phyloP scores from a whole-genome alignment of 2,113 vertebrate genomes.

The Indicator maculatus region DNA sequence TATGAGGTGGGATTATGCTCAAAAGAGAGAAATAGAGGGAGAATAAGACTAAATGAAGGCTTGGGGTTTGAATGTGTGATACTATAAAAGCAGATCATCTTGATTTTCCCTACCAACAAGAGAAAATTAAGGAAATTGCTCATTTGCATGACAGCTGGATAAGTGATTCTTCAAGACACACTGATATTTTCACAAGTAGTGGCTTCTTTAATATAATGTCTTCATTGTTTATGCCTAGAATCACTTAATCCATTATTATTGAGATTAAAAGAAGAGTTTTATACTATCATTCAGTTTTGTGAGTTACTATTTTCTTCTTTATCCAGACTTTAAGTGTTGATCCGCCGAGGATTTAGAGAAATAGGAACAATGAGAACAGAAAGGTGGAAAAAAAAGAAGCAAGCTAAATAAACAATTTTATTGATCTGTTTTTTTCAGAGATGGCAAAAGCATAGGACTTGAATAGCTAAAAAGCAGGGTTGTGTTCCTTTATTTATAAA shows the following conservation, averaged over 20 bases:
- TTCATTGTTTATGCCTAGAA: neutral
- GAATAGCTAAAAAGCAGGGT: neutral
- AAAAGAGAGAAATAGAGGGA: neutral
- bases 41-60: neutral
- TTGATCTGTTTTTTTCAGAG: neutral
- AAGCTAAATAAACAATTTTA: neutral
- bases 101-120: neutral
- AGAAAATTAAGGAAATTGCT: neutral
- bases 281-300: rapidly evolving
- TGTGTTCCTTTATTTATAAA: neutral
- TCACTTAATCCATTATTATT: neutral
- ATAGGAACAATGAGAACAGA: neutral
- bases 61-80: neutral
- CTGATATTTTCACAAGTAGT: neutral
- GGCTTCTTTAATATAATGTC: neutral
- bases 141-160: neutral
- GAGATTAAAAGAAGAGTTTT: neutral
- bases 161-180: neutral
- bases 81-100: neutral
- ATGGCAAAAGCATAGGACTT: neutral
- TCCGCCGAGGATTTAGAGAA: neutral
- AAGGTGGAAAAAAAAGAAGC: neutral
- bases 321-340: neutral
- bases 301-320: neutral
- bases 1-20: neutral